A percentile compares a stretch with the other conserved stretches of the same genome.
These are phyloP conservation scores for Ceratosolen fusciceps DNA, from an alignment of 1,140 invertebrate genomes.

Conservation along the genomic window DNA sequence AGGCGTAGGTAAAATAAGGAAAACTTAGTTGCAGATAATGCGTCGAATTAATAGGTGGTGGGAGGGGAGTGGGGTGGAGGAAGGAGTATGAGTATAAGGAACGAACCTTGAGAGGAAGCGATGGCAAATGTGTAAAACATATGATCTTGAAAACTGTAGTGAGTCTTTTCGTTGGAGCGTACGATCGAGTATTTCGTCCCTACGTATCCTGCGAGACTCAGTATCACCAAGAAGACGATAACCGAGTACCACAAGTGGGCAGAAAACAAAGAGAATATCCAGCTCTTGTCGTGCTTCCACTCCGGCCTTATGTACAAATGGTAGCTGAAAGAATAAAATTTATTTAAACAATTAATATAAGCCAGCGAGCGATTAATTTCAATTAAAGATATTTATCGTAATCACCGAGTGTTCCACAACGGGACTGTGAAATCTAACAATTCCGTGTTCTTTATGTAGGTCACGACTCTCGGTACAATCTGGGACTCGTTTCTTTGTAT, in stretches of 20 bases:
- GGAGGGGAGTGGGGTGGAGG: too few relatives aligned
- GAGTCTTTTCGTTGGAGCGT: not conserved
- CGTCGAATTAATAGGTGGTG: too few relatives aligned
- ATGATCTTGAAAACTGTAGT: slow-evolving; percentile 55
- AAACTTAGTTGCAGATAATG: too few relatives aligned
- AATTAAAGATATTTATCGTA: too few relatives aligned
- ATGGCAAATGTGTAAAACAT: slow-evolving; percentile 54
- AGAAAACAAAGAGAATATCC: slow-evolving; percentile 55
- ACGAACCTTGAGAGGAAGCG: slow-evolving; percentile 53
- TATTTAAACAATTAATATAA: too few relatives aligned
- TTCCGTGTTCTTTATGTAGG: not conserved
- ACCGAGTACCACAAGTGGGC: slow-evolving; percentile 49
- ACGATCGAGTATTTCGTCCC: slow-evolving; percentile 45
- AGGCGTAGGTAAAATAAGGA: too few relatives aligned
- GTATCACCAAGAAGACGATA: slow-evolving; percentile 42
- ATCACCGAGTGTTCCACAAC: slow-evolving; percentile 50
- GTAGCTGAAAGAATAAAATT: slow-evolving; percentile 49
- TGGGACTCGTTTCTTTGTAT: slow-evolving; percentile 52
- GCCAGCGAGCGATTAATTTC: too few relatives aligned
- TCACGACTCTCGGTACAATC: slow-evolving; percentile 50
- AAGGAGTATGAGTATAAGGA: too few relatives aligned
- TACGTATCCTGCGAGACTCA: slow-evolving; percentile 52
- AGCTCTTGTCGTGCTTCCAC: slow-evolving; percentile 48
- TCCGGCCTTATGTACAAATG: slow-evolving; percentile 53
- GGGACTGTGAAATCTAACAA: slow-evolving; percentile 53